Evolutionary conservation across 2,888 invertebrate genomes (phyloP).

Genomic region (Agrotis exclamationis): DNA sequence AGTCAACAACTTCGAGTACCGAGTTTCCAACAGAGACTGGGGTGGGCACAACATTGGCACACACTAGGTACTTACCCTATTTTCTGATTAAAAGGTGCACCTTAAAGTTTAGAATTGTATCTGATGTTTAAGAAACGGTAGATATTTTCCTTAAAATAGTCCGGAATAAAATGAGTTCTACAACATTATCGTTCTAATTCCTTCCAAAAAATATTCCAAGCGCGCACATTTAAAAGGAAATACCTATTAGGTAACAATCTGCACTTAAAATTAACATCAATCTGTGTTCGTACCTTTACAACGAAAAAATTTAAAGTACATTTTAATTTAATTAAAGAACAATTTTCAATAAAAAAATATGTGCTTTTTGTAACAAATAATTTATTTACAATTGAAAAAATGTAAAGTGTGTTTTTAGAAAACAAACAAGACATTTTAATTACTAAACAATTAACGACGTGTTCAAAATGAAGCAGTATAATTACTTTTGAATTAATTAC

Average conservation of each 20-base stretch:
- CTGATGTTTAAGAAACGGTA: neutral
- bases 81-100: neutral
- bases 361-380: neutral
- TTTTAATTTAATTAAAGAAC: too few species aligned
- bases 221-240: neutral
- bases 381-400: neutral
- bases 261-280: conserved; percentile 1
- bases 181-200: neutral
- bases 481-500: conserved; percentile 42
- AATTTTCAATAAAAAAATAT: too few species aligned
- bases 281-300: neutral
- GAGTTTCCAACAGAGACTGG: too few species aligned
- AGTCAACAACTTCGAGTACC: too few species aligned
- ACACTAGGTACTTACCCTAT: too few species aligned
- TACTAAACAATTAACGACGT: conserved; percentile 7
- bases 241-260: neutral
- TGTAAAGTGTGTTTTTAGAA: conserved; percentile 13
- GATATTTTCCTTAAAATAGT: neutral
- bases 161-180: too few species aligned
- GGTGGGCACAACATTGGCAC: too few species aligned
- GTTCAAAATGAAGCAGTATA: conserved; percentile 39
- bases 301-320: neutral
- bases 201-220: too few species aligned
- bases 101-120: neutral
- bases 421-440: conserved; percentile 25